Percentiles rank a stretch among this genome's conserved stretches.
phyloP scores from a whole-genome alignment of 2,888 invertebrate species.

The Xylota sylvarum region DNA sequence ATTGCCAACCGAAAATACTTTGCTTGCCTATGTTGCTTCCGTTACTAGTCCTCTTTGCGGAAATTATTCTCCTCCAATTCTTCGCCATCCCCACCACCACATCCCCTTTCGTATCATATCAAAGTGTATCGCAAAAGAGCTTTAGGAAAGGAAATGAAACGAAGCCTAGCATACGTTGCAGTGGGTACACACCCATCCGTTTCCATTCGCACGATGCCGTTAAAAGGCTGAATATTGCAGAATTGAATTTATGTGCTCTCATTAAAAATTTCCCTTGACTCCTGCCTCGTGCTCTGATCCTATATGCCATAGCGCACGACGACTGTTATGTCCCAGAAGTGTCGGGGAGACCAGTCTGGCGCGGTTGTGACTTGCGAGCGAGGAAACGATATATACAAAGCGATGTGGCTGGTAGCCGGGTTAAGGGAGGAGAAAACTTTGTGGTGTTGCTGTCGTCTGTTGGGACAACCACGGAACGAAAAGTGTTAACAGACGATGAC shows the following conservation, averaged over 20 bases:
- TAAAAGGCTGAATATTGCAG: constrained; percentile 75
- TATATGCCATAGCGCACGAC: constrained; percentile 54
- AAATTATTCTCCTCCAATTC: constrained; percentile 57
- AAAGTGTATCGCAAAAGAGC: constrained; percentile 39
- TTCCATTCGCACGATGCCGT: constrained; percentile 43
- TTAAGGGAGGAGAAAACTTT: constrained; percentile 49
- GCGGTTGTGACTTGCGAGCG: constrained; percentile 44
- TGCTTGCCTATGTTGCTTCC: constrained; percentile 26
- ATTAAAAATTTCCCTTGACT: constrained; percentile 70
- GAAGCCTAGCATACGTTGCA: constrained; percentile 57
- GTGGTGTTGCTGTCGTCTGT: constrained; percentile 70
- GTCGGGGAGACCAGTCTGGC: constrained; percentile 63
- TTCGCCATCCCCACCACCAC: not conserved
- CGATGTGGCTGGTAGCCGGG: constrained; percentile 17
- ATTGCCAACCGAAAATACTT: constrained; percentile 50
- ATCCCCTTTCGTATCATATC: constrained; percentile 6
- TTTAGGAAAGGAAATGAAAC: constrained; percentile 57
- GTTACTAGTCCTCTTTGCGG: constrained; percentile 56
- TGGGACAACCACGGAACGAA: constrained; percentile 58
- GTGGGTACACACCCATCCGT: constrained; percentile 15
- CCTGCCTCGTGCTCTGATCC: constrained; percentile 25
- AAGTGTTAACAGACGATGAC: constrained; percentile 72
- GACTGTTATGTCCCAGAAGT: constrained; percentile 67
- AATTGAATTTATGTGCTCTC: constrained; percentile 77
- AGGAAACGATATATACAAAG: constrained; percentile 40